Evolutionary conservation across 2,888 invertebrate species (phyloP).

Genomic region (Spicauda simplicius): DNA sequence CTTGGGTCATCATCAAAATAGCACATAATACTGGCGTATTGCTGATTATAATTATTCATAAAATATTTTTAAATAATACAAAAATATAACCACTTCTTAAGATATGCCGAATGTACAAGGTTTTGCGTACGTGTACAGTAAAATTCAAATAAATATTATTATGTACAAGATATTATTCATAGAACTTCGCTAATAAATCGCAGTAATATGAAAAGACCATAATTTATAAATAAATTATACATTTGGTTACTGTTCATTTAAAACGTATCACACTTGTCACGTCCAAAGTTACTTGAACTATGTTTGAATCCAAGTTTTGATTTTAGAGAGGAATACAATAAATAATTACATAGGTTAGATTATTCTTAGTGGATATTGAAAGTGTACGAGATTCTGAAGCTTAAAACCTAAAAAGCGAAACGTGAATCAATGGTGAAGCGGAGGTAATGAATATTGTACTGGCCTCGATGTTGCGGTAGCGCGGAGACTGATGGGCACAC

Average conservation of each 20-base stretch:
- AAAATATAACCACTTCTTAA: conserved; percentile 20
- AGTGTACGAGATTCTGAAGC: conserved; percentile 30
- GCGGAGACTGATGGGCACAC: conserved; percentile 5
- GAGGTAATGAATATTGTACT: conserved; percentile 38
- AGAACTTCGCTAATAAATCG: background rate
- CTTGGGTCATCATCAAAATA: conserved; percentile 33
- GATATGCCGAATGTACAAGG: conserved; percentile 6
- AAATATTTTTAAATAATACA: conserved; percentile 33
- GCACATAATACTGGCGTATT: conserved; percentile 46
- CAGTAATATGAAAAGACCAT: background rate
- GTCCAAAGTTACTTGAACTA: background rate
- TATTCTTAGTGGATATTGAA: conserved; percentile 36
- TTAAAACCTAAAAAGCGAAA: conserved; percentile 9
- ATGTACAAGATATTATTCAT: background rate
- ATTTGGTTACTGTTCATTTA: background rate
- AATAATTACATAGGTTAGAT: conserved; percentile 24
- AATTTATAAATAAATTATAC: background rate
- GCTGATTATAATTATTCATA: conserved; percentile 30
- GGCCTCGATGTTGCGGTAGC: conserved; percentile 35
- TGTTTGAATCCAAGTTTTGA: background rate
- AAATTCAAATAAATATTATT: conserved; percentile 21
- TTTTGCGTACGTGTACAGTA: background rate
- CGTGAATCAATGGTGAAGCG: conserved; percentile 29
- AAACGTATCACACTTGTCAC: conserved; percentile 8
- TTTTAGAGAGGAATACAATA: background rate